Base-by-base conservation (phyloP, 1,140 invertebrate species). In the Gyrodactylus salaris region DNA sequence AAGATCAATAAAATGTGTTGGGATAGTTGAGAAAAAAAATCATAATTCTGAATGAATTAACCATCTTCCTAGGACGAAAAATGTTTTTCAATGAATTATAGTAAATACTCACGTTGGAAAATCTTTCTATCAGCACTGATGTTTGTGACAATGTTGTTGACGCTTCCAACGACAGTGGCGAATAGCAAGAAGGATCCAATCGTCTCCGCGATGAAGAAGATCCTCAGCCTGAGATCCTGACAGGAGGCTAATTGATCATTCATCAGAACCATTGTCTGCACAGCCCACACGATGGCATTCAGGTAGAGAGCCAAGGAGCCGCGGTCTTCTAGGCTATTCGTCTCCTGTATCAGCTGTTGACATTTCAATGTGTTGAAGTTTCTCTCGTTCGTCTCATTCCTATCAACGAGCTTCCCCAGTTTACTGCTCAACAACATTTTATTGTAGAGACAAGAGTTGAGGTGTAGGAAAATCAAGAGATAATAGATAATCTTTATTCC, bases 61-160 rank as follows among this genome's bases (percentile, higher is more conserved):
- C n/a, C n/a, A n/a, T n/a, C n/a, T n/a, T n/a, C n/a, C n/a, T n/a
- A n/a, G n/a, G n/a, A n/a, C n/a, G n/a, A n/a, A n/a, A n/a, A n/a
- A n/a, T n/a, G n/a, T n/a, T n/a, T n/a, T n/a, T n/a, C n/a, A n/a
- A n/a, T n/a, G n/a, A n/a, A n/a, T n/a, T n/a, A n/a, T n/a, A n/a
- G n/a, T n/a, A n/a, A n/a, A n/a, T n/a, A 75, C 78, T 77, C 77
- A 82, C 81, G 79, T 79, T 82, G 81, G 75, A 82, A 82, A 73
- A 81, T 79, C 75, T 81, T 81, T 73, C 80, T 77, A 16, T 80
- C 80, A 0, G 79, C 77, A 75, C 79, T 79, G 24, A 81, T 77
- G 75, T 78, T 79, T 25, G 79, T 78, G n/a, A 82, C 80, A 27
- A 82, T 82, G 75, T 80, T 80, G 25, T 79, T 79, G 69, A 82